phyloP scores from a whole-genome alignment of 2,113 vertebrate species.

The Heterochromis multidens region DNA sequence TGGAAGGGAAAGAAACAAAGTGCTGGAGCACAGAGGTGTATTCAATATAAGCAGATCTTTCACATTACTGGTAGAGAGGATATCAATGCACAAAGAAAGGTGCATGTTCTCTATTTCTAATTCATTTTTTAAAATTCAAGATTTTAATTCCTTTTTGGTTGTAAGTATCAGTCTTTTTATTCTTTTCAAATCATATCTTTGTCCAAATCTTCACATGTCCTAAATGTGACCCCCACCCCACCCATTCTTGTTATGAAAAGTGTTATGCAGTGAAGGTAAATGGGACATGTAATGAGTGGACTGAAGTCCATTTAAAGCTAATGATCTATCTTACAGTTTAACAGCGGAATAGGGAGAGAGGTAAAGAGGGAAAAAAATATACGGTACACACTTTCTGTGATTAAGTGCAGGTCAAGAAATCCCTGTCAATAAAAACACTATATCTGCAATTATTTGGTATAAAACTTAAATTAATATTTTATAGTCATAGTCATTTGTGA shows the following conservation, averaged over 20 bases:
- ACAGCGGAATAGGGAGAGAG: conserved; percentile 17
- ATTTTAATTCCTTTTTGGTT: not conserved
- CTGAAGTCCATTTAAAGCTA: conserved; percentile 71
- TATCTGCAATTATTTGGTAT: not conserved
- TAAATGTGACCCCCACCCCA: not conserved
- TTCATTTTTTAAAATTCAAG: not conserved
- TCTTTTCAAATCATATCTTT: not conserved
- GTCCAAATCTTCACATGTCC: not conserved
- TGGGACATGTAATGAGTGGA: conserved; percentile 76
- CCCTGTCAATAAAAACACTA: not conserved
- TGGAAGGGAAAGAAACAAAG: conserved; percentile 7
- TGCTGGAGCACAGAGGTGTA: not conserved
- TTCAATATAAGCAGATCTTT: not conserved
- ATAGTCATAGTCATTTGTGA: not conserved
- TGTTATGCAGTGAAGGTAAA: conserved; percentile 71
- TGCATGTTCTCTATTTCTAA: not conserved
- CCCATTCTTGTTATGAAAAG: conserved; percentile 44
- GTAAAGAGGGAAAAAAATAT: conserved; percentile 30
- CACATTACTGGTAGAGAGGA: not conserved
- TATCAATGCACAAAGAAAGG: not conserved
- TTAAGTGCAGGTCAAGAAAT: not conserved
- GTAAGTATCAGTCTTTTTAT: not conserved
- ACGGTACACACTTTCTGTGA: not conserved
- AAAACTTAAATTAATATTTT: not conserved
- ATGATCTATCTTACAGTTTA: conserved; percentile 67